A percentile compares a stretch with the other conserved stretches of the same genome.
Conservation (phyloP, 2,113 vertebrate genomes). For the Carassius carassius region DNA sequence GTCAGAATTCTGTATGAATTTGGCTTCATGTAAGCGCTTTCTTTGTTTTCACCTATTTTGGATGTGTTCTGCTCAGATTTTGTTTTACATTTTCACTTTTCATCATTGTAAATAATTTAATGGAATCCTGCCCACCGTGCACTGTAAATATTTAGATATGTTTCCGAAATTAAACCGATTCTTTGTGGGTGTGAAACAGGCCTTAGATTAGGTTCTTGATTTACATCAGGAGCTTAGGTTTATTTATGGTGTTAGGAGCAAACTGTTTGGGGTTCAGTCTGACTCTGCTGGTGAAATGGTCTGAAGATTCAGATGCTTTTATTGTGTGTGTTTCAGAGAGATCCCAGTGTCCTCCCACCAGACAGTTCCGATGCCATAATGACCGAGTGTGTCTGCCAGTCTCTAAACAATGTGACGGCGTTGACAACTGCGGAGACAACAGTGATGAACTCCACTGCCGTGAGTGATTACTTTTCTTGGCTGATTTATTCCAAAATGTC, state of each 20-base stretch:
- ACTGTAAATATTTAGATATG: background rate
- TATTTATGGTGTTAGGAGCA: too few relatives aligned
- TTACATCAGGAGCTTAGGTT: too few relatives aligned
- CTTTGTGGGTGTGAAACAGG: background rate
- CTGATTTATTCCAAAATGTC: background rate
- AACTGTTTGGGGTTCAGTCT: background rate
- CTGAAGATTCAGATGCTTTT: background rate
- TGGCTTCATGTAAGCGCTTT: too few relatives aligned
- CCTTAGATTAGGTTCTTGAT: background rate
- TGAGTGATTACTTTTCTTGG: constrained; percentile 69
- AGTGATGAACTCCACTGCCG: constrained; percentile 91
- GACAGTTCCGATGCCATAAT: constrained; percentile 93
- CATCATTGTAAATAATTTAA: too few relatives aligned
- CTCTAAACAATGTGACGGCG: constrained; percentile 86
- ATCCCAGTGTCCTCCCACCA: constrained; percentile 89
- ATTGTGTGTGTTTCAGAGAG: constrained; percentile 70
- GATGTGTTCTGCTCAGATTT: too few relatives aligned
- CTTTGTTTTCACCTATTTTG: too few relatives aligned
- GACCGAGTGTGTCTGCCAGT: constrained; percentile 90
- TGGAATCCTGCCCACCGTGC: too few relatives aligned
- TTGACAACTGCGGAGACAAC: constrained; percentile 92
- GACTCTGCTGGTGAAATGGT: background rate
- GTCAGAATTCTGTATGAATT: too few relatives aligned
- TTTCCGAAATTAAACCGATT: background rate
- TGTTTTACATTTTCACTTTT: too few relatives aligned